Evolutionary conservation across 2,888 invertebrate species (phyloP), one percentile per base, ranked within the genome.

Genomic region (Alcis repandata): DNA sequence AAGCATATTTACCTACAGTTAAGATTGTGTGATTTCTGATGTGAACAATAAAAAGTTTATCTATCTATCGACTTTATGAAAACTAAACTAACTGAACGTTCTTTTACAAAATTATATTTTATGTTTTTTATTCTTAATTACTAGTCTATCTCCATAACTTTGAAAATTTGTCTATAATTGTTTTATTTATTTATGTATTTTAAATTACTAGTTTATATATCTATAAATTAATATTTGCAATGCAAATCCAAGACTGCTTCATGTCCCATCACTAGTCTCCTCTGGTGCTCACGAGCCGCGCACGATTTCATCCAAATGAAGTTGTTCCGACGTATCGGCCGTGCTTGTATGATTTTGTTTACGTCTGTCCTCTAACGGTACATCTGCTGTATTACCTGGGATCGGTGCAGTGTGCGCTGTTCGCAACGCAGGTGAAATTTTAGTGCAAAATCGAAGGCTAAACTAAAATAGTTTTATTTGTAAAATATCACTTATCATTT

Each of bases 261-360:
- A 0, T 10, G 27, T 53, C 67, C 62, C 68, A 43, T 36, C 64
- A 58, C 70, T 69, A 67, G 56, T n/a, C 46, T 53, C 60, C 53
- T 59, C 63, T 74, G 79, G 78, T 80, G 78, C 79, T 82, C 84
- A 82, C 83, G 84, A 83, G 68, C 61, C 70, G 78, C 77, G 80
- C 86, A 86, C 87, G 87, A 85, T 72, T 80, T 69, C 74, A 64
- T 69, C 75, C 82, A 80, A 80, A 88, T 88, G 85, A 86, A 89
- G 88, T 84, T 84, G 88, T 87, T 74, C 74, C 70, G 69, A 74
- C 71, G 72, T 75, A 78, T 76, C 71, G 75, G 62, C 41, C 71
- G 70, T 65, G 52, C 62, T 66, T 69, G 70, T 71, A 71, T 71
- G 74, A 71, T 71, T 72, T 72, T 74, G 71, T 73, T 71, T 70